Conservation (phyloP, 2,888 invertebrate genomes). For the Podotricha telesiphe region DNA sequence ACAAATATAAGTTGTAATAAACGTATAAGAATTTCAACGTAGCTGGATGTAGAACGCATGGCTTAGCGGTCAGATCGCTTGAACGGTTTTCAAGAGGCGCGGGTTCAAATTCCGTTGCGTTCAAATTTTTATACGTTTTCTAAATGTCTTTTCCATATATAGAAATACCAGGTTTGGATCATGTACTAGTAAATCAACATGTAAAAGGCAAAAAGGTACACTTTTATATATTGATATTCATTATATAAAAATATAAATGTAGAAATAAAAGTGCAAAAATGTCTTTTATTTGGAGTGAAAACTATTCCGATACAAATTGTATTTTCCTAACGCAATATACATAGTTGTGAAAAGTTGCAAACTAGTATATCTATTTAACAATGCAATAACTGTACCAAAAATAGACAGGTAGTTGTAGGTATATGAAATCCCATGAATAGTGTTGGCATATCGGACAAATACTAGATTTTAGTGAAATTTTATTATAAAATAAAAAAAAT, state of each 20-base stretch:
- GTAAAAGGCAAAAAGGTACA: background rate
- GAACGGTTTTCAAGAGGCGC: too few relatives aligned
- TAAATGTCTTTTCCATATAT: too few relatives aligned
- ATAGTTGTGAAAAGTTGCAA: background rate
- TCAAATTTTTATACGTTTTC: too few relatives aligned
- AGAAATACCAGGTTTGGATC: too few relatives aligned
- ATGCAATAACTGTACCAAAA: background rate
- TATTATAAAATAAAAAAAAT: background rate
- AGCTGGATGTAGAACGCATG: too few relatives aligned
- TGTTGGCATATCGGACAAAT: background rate
- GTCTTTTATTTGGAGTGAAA: background rate
- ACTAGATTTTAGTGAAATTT: slow-evolving; percentile 8
- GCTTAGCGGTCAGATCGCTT: too few relatives aligned
- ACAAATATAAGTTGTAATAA: too few relatives aligned
- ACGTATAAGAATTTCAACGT: too few relatives aligned
- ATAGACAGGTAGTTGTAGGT: background rate
- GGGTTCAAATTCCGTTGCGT: too few relatives aligned
- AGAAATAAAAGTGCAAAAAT: background rate
- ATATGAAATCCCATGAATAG: background rate
- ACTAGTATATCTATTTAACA: background rate
- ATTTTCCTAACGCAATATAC: background rate
- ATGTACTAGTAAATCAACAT: background rate
- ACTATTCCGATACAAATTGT: slow-evolving; percentile 7
- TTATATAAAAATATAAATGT: background rate
- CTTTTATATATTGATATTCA: background rate